Evolutionary conservation across 1,140 invertebrate genomes (phyloP).

Genomic region (Maniola jurtina): DNA sequence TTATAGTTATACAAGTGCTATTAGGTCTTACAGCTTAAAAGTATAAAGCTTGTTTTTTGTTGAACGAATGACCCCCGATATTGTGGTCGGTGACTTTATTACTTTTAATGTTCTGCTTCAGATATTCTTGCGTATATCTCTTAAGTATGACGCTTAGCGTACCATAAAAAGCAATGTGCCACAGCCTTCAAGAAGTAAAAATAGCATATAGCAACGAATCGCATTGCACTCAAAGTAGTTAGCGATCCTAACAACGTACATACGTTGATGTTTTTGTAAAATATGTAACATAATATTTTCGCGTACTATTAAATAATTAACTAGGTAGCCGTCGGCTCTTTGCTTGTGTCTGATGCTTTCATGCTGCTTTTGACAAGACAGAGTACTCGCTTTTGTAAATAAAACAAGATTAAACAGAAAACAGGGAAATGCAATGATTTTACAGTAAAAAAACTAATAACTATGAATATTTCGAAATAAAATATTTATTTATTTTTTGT

Average conservation of each 20-base stretch:
- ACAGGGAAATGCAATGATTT: not conserved
- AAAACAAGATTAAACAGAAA: not conserved
- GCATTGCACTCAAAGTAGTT: not conserved
- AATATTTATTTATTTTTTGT: too few species aligned
- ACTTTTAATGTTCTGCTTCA: too few species aligned
- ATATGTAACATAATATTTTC: slow-evolving; percentile 3
- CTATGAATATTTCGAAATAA: too few species aligned
- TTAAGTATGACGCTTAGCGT: too few species aligned
- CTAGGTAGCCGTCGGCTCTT: not conserved
- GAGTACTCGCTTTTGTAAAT: not conserved
- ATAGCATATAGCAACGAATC: not conserved
- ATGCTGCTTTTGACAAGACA: not conserved
- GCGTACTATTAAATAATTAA: not conserved
- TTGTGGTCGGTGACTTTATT: too few species aligned
- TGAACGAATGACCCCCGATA: too few species aligned
- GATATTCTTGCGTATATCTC: too few species aligned
- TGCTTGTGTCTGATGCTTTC: not conserved
- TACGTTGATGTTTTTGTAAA: not conserved
- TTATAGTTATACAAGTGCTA: too few species aligned
- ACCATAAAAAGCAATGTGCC: too few species aligned
- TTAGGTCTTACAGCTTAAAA: not conserved
- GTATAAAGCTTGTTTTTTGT: not conserved
- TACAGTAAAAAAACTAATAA: not conserved
- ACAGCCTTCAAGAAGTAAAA: too few species aligned
- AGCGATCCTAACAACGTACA: not conserved